These are phyloP conservation scores for Lates calcarifer DNA, from an alignment of 2,113 vertebrate genomes.

Conservation along the genomic window DNA sequence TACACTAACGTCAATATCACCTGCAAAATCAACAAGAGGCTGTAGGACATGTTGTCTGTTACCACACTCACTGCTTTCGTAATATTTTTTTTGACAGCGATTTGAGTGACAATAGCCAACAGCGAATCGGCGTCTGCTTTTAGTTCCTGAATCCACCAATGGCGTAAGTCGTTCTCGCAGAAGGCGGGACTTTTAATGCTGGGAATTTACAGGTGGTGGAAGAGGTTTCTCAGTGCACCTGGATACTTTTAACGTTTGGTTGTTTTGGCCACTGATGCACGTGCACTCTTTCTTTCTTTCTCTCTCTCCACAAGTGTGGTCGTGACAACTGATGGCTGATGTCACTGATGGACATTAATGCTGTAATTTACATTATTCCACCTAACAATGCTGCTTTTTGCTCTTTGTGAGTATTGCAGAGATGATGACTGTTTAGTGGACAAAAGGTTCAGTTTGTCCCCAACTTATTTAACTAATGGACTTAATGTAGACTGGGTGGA, in stretches of 20 bases:
- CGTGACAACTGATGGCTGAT: no score
- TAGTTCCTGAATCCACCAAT: constrained; percentile 54
- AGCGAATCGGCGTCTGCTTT: constrained; percentile 26
- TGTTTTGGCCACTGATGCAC: no score
- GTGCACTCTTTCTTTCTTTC: no score
- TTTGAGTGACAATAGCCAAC: not conserved
- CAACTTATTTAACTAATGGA: no score
- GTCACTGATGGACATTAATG: no score
- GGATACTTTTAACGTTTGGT: not conserved
- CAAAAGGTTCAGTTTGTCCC: no score
- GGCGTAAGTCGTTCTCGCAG: not conserved
- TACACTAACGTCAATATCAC: not conserved
- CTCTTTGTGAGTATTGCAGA: no score
- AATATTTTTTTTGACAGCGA: not conserved
- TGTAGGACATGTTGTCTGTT: not conserved
- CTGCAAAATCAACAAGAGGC: not conserved
- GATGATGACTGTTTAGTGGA: no score
- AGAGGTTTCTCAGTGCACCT: not conserved
- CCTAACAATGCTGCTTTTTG: no score
- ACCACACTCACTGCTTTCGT: not conserved
- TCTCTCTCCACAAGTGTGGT: no score
- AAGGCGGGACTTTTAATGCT: constrained; percentile 20
- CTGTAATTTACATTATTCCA: no score
- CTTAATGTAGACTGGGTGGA: no score
- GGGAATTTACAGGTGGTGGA: not conserved